Percentiles rank a stretch among this genome's conserved stretches.
Conservation (phyloP, 2,113 vertebrate genomes). For the Centropus bengalensis region DNA sequence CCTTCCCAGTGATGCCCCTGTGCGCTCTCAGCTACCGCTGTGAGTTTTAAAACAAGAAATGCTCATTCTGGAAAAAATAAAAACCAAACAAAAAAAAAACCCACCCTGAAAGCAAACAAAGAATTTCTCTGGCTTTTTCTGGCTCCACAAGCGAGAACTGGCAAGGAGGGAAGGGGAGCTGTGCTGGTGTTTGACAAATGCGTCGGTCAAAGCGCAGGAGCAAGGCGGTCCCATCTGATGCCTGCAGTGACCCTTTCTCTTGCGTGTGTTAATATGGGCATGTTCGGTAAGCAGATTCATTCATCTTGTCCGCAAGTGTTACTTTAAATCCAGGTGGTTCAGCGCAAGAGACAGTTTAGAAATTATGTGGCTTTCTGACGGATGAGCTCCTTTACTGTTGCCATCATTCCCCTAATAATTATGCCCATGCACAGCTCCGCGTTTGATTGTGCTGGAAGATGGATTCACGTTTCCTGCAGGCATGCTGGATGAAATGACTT, state of each 20-base stretch:
- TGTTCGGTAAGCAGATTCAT: not conserved
- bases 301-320: conserved; percentile 11
- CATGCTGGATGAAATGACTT: conserved; percentile 45
- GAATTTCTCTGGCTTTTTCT: not conserved
- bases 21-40: fast-evolving
- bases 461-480: conserved; percentile 51
- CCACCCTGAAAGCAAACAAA: not conserved
- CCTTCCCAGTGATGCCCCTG: not conserved
- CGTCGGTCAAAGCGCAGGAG: fast-evolving
- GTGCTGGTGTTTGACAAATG: fast-evolving
- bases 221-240: not conserved
- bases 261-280: not conserved
- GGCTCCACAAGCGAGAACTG: fast-evolving
- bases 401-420: conserved; percentile 46
- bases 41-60: fast-evolving
- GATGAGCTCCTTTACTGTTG: conserved; percentile 21
- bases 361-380: conserved; percentile 34
- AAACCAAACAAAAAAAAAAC: not conserved
- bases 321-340: conserved; percentile 45
- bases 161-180: not conserved
- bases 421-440: conserved; percentile 48
- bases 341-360: conserved; percentile 30
- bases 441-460: conserved; percentile 35
- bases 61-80: not conserved
- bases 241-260: not conserved